Evolutionary conservation across 2,113 vertebrate species (phyloP).

Genomic region (Serilophus lunatus): DNA sequence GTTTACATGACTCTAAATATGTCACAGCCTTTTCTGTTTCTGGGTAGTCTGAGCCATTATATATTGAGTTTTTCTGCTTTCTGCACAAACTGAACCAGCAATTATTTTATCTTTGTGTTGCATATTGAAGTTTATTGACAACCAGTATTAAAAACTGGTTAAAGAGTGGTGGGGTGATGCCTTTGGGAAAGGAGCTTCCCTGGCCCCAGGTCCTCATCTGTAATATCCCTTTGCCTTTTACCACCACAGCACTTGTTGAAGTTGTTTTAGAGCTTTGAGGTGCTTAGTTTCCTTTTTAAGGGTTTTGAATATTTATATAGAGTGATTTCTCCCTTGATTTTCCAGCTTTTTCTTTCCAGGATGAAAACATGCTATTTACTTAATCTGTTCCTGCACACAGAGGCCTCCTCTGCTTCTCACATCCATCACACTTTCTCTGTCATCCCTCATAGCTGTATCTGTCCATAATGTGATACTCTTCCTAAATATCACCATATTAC

Average conservation of each 20-base stretch:
- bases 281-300: neutral
- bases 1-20: neutral
- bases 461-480: accelerated
- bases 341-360: neutral
- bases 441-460: neutral
- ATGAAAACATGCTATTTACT: neutral
- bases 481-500: neutral
- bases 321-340: neutral
- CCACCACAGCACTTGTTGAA: neutral
- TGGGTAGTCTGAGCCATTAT: neutral
- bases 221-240: neutral
- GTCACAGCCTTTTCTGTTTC: neutral
- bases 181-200: neutral
- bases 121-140: neutral
- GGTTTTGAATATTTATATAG: neutral
- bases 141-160: neutral
- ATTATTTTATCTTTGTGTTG: neutral
- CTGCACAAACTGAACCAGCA: neutral
- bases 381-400: neutral
- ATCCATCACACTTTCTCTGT: neutral
- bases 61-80: neutral
- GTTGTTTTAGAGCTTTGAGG: neutral
- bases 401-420: neutral
- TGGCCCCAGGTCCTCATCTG: neutral
- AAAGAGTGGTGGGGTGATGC: neutral